Percentiles rank a stretch among this genome's conserved stretches.
phyloP scores from a whole-genome alignment of 2,113 vertebrate species.

The Acrocephalus arundinaceus region DNA sequence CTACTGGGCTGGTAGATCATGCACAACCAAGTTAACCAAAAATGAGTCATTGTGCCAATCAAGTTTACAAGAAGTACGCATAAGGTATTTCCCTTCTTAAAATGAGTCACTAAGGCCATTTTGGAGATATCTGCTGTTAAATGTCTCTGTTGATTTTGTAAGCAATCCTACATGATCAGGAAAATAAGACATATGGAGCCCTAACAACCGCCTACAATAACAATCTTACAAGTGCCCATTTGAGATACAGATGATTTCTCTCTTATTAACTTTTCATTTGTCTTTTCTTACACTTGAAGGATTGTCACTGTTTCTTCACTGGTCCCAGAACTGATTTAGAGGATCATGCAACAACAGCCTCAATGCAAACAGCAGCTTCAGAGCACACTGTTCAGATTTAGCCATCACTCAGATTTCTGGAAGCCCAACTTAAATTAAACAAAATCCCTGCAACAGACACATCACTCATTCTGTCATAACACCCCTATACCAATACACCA shows the following conservation, averaged over 20 bases:
- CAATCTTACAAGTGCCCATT: neutral
- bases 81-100: constrained; percentile 15
- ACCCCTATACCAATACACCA: neutral
- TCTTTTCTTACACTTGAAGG: neutral
- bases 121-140: neutral
- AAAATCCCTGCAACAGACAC: neutral
- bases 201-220: neutral
- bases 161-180: neutral
- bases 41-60: neutral
- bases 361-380: neutral
- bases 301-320: neutral
- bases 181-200: neutral
- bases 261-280: neutral
- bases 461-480: neutral
- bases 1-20: neutral
- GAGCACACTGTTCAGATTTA: neutral
- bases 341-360: neutral
- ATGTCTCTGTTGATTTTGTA: neutral
- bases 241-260: neutral
- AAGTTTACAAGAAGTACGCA: neutral
- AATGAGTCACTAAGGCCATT: neutral
- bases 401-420: neutral
- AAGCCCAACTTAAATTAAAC: neutral
- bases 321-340: neutral
- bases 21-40: neutral